Base-by-base conservation (phyloP, 2,888 invertebrate species). In the Metopia argyrocephala region DNA sequence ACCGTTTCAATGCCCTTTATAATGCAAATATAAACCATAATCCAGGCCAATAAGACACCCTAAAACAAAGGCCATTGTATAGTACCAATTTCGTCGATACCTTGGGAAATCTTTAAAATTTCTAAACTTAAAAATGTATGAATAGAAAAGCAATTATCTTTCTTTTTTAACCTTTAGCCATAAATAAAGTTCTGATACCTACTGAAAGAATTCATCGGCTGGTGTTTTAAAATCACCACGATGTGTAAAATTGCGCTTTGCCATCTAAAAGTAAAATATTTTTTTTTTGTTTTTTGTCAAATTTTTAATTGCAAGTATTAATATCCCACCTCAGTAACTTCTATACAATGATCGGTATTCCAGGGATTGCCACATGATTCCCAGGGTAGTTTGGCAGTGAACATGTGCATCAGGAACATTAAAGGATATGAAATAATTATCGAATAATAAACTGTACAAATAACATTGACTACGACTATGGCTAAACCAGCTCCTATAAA, bases 151-250 rank as follows among this genome's bases (percentile, higher is more conserved):
- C 0, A 52, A 15, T 38, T 12, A 31, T 12, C 31, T 38, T 38
- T 38, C 0, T 3, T 4, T 12, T 0, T 38, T 12, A 38, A 38
- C 15, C 1, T 38, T 3, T 15, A 38, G 2, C 38, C 1, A 12
- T 31, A 4, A 31, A 31, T 31, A 3, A 12, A 12, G 31, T 1
- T 9, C 9, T 2, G 12, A 6, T 59, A 87, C 88, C 93, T 92
- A 96, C 96, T 95, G 94, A 88, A 95, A 96, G 90, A 95, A 96
- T 89, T 96, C 96, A 87, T 96, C 95, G 7, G 96, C 94, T 0
- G 96, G 94, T 1, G 95, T 95, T 9, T 81, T 83, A 27, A 86
- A 86, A 5, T 83, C 83, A 0, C 78, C 80, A 1, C 78, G 82
- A 52, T 83, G 83, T 6, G 86, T 85, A 28, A 82, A 83, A 78